Base-by-base conservation (phyloP, 2,797 vertebrate species). In the Coregonus ussuriensis region DNA sequence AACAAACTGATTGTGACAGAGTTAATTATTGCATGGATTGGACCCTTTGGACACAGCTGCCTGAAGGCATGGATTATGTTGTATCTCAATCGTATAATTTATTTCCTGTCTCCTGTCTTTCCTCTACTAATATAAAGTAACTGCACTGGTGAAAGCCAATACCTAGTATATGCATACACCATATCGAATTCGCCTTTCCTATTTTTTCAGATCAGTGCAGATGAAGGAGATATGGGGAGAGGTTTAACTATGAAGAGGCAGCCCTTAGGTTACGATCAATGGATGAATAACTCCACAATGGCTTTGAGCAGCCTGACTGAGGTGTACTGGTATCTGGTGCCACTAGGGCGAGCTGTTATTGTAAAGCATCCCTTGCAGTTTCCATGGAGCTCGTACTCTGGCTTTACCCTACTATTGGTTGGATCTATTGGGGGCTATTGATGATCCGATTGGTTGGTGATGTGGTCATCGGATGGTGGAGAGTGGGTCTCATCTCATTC, bases 371-470 rank as follows among this genome's bases (percentile, higher is more conserved):
- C 71, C 74, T 80, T 80, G 85, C 85, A 84, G 92, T 92, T 89
- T 91, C 90, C 84, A 89, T 84, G 88, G 86, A 14, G 81, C 86
- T 82, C 79, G 18, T 75, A 70, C 78, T 74, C 87, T 77, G 83
- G 82, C 79, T 68, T 52, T 51, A 33, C 80, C 78, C 73, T 47
- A 80, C 77, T 47, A 89, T 91, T 93, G 89, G 92, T 70, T 51
- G 75, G 83, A 82, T 29, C 77, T 79, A 72, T 80, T 75, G 75
- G 77, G 71, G 75, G 82, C 76, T 84, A 82, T 75, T 21, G 71
- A 84, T 80, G 79, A 82, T 78, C 78, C 14, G 82, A 93, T 93
- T 93, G 93, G 93, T 85, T 91, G 82, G 68, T 89, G 92, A 93
- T 93, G 93, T 93, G 91, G 93, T 93, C 92, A 93, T 93, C 90